Conservation (phyloP, 2,113 vertebrate genomes). For the Recurvirostra avosetta region DNA sequence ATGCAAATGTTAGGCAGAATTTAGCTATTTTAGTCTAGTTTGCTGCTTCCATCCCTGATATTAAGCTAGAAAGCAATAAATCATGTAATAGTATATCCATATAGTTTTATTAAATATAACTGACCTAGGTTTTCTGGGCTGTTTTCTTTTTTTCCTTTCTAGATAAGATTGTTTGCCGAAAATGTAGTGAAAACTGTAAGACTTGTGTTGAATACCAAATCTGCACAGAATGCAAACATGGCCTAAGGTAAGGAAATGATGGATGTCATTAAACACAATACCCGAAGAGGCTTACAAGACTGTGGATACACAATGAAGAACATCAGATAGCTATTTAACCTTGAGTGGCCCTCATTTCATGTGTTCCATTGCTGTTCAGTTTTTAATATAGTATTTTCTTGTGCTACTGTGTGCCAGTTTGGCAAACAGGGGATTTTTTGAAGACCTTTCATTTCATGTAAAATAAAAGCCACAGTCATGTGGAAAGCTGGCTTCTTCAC, state of each 20-base stretch:
- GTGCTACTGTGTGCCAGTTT: not conserved
- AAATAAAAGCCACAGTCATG: not conserved
- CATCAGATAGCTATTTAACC: not conserved
- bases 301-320: not conserved
- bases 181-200: conserved; percentile 93
- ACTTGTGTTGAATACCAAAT: conserved; percentile 82
- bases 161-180: conserved; percentile 89
- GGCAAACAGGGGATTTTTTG: not conserved
- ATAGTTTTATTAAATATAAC: not conserved
- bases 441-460: not conserved
- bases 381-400: not conserved
- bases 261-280: not conserved
- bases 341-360: not conserved
- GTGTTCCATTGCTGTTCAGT: not conserved
- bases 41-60: not conserved
- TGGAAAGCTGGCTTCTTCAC: not conserved
- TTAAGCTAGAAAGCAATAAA: not conserved
- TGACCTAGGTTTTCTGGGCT: not conserved
- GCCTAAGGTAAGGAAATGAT: conserved; percentile 84
- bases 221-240: conserved; percentile 92
- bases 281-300: not conserved
- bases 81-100: not conserved
- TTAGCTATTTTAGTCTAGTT: not conserved
- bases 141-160: conserved; percentile 43
- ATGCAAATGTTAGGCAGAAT: not conserved